Base-by-base conservation (phyloP, 2,797 vertebrate genomes). In the Sciurus carolinensis region DNA sequence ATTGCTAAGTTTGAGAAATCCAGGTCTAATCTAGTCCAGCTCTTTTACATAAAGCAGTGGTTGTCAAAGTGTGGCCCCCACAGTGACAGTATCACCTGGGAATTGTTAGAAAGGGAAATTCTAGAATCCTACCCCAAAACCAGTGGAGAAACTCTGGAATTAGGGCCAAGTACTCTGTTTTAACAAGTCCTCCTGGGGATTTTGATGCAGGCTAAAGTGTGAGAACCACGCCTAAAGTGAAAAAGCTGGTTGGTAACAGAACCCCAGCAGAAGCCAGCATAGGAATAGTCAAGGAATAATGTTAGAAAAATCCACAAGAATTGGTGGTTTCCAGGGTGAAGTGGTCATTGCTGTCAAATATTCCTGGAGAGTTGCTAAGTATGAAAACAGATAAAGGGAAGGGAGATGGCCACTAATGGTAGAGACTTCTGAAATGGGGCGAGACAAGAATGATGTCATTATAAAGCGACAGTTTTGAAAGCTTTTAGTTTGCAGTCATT, bases 41-140 rank as follows among this genome's bases (percentile, higher is more conserved):
- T 91, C 18, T 82, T 52, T 75, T 87, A 54, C 15, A 36, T 73
- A 81, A 84, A 87, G 18, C 18, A 90, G 42, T 80, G 39, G 15
- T 87, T 85, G 47, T 96, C 47, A 62, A 88, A 90, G 39, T 67
- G 13, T 75, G 59, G 9, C 11, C 17, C 39, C 14, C 13, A 81
- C 11, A 62, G 22, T 77, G 54, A 33, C n/a, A 83, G 42, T 62
- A 89, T 95, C 36, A 44, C 24, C 22, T 52, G 72, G 75, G 66
- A 95, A 86, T 54, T 50, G 54, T 59, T 93, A 79, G 88, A 90
- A 93, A 97, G 42, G 24, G 44, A 91, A 89, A 94, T 87, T 83
- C 42, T 85, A 89, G n/a, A 66, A 59, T 85, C 8, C 39, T 30
- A 89, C 33, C 18, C 28, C 7, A 79, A 77, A 89, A 59, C 57